Conservation (phyloP, 2,113 vertebrate genomes). For the Nannobrachium achirus region DNA sequence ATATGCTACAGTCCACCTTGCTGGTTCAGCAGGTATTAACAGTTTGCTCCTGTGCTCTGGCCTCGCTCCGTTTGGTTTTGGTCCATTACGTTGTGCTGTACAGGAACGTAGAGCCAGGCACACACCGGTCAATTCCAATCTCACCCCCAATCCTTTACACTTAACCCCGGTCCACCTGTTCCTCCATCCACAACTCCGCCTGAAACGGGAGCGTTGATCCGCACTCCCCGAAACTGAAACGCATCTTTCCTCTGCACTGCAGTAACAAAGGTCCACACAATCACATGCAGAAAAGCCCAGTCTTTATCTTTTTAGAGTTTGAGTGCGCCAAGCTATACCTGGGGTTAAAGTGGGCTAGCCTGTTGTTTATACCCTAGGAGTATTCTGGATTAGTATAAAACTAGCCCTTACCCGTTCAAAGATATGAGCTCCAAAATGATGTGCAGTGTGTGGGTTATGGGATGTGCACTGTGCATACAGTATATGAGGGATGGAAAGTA, state of each 20-base stretch:
- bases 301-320: background rate
- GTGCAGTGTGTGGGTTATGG: too few species aligned
- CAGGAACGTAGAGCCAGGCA: too few species aligned
- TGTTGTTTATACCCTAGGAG: too few species aligned
- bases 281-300: background rate
- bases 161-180: background rate
- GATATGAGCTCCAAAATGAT: too few species aligned
- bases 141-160: slow-evolving; percentile 4
- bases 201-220: too few species aligned
- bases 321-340: too few species aligned
- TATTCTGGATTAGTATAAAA: too few species aligned
- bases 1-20: background rate
- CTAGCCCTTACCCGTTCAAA: too few species aligned
- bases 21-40: background rate
- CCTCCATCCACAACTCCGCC: background rate
- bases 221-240: background rate
- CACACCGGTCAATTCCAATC: slow-evolving; percentile 6
- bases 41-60: background rate
- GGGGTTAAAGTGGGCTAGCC: too few species aligned
- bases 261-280: background rate
- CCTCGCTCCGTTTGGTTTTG: background rate
- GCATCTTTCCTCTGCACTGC: background rate
- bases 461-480: too few species aligned
- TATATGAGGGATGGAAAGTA: too few species aligned
- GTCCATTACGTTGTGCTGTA: background rate